Evolutionary conservation across 1,140 invertebrate species (phyloP).

Genomic region (Neodiprion fabricii): DNA sequence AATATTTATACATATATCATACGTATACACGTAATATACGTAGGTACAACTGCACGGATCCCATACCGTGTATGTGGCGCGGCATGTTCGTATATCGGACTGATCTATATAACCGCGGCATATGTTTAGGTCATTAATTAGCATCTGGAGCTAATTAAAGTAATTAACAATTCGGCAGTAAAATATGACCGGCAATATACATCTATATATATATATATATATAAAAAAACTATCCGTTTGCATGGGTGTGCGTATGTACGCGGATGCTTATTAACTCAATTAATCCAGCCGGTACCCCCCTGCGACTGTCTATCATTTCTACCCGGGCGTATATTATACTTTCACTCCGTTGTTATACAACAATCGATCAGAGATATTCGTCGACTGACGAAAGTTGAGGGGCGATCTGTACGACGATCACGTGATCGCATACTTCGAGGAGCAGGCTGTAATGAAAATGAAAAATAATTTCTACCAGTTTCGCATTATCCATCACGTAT

Average conservation of each 20-base stretch:
- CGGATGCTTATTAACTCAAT: slow-evolving; percentile 3
- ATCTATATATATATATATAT: no score
- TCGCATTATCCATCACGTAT: no score
- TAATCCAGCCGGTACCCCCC: background rate
- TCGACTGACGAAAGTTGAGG: no score
- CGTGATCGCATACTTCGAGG: no score
- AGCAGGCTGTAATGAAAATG: no score
- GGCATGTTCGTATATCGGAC: slow-evolving; percentile 38
- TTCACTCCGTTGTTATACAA: background rate
- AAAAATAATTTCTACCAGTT: no score
- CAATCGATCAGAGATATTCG: background rate
- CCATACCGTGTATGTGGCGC: slow-evolving; percentile 15
- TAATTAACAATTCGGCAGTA: slow-evolving; percentile 54
- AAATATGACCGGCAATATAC: slow-evolving; percentile 40
- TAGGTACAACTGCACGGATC: background rate
- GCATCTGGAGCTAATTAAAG: slow-evolving; percentile 59
- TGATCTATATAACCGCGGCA: slow-evolving; percentile 49
- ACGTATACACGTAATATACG: background rate
- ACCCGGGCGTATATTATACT: background rate
- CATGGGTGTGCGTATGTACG: no score
- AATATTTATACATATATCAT: no score
- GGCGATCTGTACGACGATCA: no score
- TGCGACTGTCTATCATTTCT: background rate
- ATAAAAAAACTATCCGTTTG: no score
- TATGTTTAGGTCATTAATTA: slow-evolving; percentile 59